phyloP scores from a whole-genome alignment of 2,888 invertebrate species.

The Craniophora ligustri region DNA sequence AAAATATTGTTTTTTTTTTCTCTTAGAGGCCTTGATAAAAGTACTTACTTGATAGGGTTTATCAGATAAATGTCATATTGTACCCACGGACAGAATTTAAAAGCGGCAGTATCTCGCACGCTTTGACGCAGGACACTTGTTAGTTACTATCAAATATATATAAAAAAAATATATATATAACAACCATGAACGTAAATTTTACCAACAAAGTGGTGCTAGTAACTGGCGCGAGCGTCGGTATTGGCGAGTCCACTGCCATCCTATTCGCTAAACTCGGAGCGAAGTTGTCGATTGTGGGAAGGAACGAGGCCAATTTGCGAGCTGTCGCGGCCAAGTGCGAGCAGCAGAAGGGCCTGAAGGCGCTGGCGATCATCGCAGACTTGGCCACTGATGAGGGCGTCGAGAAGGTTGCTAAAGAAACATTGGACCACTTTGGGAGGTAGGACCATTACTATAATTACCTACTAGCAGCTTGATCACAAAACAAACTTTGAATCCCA shows the following conservation, averaged over 20 bases:
- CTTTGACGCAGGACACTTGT: too few relatives aligned
- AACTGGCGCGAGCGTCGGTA: conserved; percentile 66
- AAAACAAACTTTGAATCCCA: too few relatives aligned
- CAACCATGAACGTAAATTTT: conserved; percentile 36
- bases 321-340: conserved; percentile 54
- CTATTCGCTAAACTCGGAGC: conserved; percentile 61
- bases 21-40: too few relatives aligned
- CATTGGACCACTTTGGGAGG: conserved; percentile 61
- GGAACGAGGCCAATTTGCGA: conserved; percentile 52
- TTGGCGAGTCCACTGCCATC: conserved; percentile 60
- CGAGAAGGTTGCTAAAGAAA: conserved; percentile 55
- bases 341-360: conserved; percentile 42
- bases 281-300: conserved; percentile 57
- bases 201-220: conserved; percentile 61
- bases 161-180: background rate
- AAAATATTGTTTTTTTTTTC: too few relatives aligned
- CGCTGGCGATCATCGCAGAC: conserved; percentile 60
- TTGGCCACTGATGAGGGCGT: conserved; percentile 63
- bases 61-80: too few relatives aligned
- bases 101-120: too few relatives aligned
- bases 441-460: too few relatives aligned
- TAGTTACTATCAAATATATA: too few relatives aligned
- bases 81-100: too few relatives aligned
- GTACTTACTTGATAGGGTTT: too few relatives aligned
- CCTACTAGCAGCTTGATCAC: too few relatives aligned